phyloP scores from a whole-genome alignment of 2,888 invertebrate species.

The Aphidius colemani region DNA sequence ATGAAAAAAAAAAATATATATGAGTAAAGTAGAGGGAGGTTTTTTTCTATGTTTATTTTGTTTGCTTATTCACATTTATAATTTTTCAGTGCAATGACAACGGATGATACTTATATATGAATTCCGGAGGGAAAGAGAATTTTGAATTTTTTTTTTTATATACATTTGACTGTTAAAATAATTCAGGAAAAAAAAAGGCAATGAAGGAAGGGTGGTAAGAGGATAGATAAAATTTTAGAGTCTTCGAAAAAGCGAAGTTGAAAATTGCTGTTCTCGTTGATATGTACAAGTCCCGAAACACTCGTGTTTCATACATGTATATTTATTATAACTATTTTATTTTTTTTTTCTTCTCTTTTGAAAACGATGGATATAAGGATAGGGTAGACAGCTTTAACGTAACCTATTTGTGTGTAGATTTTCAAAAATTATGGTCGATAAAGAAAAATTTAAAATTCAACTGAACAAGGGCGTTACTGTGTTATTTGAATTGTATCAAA shows the following conservation, averaged over 20 bases:
- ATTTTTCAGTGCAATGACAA: slow-evolving; percentile 6
- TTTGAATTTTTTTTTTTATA: slow-evolving; percentile 26
- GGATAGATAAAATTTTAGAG: slow-evolving; percentile 55
- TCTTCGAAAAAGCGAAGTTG: slow-evolving; percentile 33
- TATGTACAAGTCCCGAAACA: slow-evolving; percentile 12
- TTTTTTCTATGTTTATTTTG: not conserved
- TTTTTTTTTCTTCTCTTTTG: slow-evolving; percentile 13
- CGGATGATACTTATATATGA: slow-evolving; percentile 1
- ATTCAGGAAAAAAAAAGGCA: slow-evolving; percentile 26
- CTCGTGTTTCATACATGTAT: not conserved
- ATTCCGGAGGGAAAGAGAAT: slow-evolving; percentile 33
- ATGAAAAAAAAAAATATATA: slow-evolving; percentile 6
- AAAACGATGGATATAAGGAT: slow-evolving; percentile 24
- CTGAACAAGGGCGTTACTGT: slow-evolving; percentile 49
- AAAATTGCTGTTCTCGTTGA: not conserved
- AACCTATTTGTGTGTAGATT: slow-evolving; percentile 56
- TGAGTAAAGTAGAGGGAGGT: not conserved
- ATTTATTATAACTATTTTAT: not conserved
- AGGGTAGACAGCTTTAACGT: slow-evolving; percentile 25
- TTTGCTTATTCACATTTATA: not conserved
- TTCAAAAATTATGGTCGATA: slow-evolving; percentile 57
- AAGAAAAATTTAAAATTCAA: slow-evolving; percentile 57
- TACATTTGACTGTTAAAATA: slow-evolving; percentile 15
- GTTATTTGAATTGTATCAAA: slow-evolving; percentile 51
- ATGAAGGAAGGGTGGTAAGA: slow-evolving; percentile 31